Conservation (phyloP, 2,888 invertebrate species). For the Epinotia nisella region DNA sequence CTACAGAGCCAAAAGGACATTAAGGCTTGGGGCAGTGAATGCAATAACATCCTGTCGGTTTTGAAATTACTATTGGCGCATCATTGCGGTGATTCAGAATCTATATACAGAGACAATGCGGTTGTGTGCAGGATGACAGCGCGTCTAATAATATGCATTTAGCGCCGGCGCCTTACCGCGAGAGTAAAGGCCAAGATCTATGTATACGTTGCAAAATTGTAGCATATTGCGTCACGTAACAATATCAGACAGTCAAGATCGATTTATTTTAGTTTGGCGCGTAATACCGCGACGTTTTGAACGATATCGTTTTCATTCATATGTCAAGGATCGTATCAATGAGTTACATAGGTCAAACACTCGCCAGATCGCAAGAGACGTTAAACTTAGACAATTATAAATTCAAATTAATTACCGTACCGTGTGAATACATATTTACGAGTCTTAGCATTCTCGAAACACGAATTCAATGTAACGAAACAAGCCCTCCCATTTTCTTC, state of each 20-base stretch:
- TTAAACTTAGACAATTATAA: neutral
- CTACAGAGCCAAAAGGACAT: neutral
- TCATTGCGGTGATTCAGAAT: constrained; percentile 27
- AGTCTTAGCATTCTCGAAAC: no score
- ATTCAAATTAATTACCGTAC: neutral
- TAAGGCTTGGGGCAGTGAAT: neutral
- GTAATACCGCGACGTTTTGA: neutral
- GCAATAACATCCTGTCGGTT: neutral
- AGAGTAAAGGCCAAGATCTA: constrained; percentile 13
- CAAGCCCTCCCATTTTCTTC: no score
- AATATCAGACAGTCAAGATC: neutral
- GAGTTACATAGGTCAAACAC: neutral
- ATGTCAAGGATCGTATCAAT: neutral
- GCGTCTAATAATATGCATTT: constrained; percentile 7
- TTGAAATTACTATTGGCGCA: neutral
- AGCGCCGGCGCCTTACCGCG: constrained; percentile 29
- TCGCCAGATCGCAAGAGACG: neutral
- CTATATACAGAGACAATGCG: constrained; percentile 25
- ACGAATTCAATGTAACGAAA: no score
- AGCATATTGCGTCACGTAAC: constrained; percentile 5
- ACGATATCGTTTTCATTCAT: constrained; percentile 4
- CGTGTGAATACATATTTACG: no score
- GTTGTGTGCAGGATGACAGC: constrained; percentile 8
- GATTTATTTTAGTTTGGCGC: neutral
- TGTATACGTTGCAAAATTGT: neutral